Evolutionary conservation across 2,888 invertebrate genomes (phyloP), one percentile per base, ranked within the genome.

Genomic region (Polydrusus cervinus): DNA sequence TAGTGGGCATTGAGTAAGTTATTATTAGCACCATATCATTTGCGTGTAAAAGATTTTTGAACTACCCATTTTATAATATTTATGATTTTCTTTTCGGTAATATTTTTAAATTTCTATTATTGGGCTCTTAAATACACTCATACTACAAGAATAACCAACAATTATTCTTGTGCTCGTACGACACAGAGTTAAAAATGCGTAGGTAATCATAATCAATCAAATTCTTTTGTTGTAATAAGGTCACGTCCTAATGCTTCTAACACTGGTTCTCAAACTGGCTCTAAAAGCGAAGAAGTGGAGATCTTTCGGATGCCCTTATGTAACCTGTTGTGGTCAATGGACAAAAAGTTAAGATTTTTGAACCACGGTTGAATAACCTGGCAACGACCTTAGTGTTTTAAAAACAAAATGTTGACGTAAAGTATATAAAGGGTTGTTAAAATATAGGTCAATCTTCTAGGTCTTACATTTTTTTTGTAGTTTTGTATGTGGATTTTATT

Each of bases 331-430:
- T 72, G 72, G 72, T 61, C 72, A 61, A 67, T 67, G 72, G 67
- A 72, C 72, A 72, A 72, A 72, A 72, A 72, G 72, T 67, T 72
- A 65, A 72, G 60, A 65, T 71, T 71, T 71, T 71, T 66, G 57
- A 71, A 71, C 55, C 71, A 40, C 34, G 53, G 72, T 72, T 72
- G 72, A 72, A 72, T 60, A 72, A 72, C 72, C 72, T 72, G 66
- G 40, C 72, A 60, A 55, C 57, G 72, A 72, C 57, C 72, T 67
- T 72, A 57, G 45, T 38, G 34, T 18, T 10, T 38, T 38, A 40
- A 38, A 38, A 60, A 38, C 38, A 60, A 10, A 60, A 60, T 40
- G n/a, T 53, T n/a, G 13, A n/a, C n/a, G n/a, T n/a, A n/a, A n/a
- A n/a, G n/a, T n/a, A n/a, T n/a, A n/a, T n/a, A n/a, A n/a, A n/a